phyloP scores from a whole-genome alignment of 2,888 invertebrate species.

The Pristionchus mayeri region DNA sequence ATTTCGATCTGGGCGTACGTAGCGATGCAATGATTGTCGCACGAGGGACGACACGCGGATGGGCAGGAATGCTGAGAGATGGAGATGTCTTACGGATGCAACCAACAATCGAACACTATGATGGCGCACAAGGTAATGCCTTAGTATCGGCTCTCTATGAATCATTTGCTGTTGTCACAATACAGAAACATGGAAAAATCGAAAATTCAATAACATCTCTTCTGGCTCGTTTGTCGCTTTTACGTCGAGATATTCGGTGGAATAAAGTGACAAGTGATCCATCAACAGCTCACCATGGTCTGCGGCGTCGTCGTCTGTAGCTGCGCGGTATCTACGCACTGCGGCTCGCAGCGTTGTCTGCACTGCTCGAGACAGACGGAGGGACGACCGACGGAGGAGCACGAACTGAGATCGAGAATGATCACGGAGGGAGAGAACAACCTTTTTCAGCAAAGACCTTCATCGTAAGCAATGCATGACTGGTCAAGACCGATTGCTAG shows the following conservation, averaged over 20 bases:
- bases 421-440: not conserved
- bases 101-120: too few relatives aligned
- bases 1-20: constrained; percentile 20
- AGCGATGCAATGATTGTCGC: not conserved
- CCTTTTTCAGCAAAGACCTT: too few relatives aligned
- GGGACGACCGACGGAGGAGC: constrained; percentile 13
- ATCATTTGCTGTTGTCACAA: too few relatives aligned
- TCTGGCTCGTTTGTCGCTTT: not conserved
- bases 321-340: constrained; percentile 32
- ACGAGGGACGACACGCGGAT: constrained; percentile 20
- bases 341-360: constrained; percentile 38
- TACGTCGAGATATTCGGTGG: not conserved
- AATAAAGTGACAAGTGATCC: not conserved
- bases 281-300: not conserved
- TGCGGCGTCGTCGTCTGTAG: not conserved
- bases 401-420: constrained; percentile 8
- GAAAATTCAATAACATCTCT: not conserved
- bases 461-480: too few relatives aligned
- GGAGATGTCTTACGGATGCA: too few relatives aligned
- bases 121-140: too few relatives aligned
- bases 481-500: too few relatives aligned
- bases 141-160: too few relatives aligned
- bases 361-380: constrained; percentile 47
- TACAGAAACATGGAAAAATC: too few relatives aligned
- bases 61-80: not conserved